Conservation (phyloP, 2,113 vertebrate species). For the Garra rufa region DNA sequence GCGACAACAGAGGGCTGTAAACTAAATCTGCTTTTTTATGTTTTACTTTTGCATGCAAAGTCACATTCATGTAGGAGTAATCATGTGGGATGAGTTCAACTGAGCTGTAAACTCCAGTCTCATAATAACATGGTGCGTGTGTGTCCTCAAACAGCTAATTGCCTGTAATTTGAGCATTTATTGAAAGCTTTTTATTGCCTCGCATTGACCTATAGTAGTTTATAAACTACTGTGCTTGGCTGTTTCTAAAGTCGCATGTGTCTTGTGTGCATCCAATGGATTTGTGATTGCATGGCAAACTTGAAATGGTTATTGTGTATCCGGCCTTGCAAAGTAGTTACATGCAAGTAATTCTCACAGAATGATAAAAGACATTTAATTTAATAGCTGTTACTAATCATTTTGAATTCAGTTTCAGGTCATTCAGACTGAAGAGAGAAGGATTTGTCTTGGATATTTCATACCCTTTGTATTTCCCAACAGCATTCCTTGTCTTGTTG, state of each 20-base stretch:
- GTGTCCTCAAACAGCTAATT: neutral
- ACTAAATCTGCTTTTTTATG: neutral
- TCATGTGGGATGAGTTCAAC: neutral
- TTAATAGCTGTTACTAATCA: constrained; percentile 15
- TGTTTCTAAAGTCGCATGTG: neutral
- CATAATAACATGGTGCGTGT: neutral
- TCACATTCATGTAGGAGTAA: neutral
- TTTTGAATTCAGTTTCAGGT: constrained; percentile 35
- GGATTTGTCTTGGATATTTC: constrained; percentile 28
- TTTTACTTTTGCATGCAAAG: neutral
- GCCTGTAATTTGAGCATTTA: neutral
- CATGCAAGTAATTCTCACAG: neutral
- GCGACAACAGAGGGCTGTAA: neutral
- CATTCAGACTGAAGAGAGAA: constrained; percentile 3
- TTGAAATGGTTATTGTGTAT: neutral
- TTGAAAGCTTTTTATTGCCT: neutral
- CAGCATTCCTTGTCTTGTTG: constrained; percentile 41
- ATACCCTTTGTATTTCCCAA: constrained; percentile 38
- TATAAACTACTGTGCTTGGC: neutral
- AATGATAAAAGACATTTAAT: neutral
- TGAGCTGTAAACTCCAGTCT: neutral
- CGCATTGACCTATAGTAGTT: neutral
- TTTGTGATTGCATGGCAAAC: neutral
- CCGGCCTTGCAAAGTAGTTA: neutral
- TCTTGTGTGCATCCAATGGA: neutral